These are phyloP conservation scores for Parthenolecanium corni DNA, from an alignment of 2,888 invertebrate genomes.

Conservation along the genomic window DNA sequence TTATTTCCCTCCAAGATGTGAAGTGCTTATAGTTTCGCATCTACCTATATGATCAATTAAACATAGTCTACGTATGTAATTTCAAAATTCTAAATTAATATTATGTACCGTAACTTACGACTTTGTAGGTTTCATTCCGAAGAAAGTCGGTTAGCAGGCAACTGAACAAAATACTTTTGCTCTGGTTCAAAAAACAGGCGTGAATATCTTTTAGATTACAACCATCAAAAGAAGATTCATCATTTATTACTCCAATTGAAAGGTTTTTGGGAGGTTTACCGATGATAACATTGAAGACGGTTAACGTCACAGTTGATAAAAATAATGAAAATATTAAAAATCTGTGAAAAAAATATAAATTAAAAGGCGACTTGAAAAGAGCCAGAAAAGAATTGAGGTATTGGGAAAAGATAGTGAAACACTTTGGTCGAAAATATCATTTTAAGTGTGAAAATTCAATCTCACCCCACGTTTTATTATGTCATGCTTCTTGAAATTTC, in stretches of 20 bases:
- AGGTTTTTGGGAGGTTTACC: slow-evolving; percentile 64
- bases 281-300: slow-evolving; percentile 66
- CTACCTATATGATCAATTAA: too few species aligned
- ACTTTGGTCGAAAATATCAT: too few species aligned
- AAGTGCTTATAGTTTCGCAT: too few species aligned
- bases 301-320: slow-evolving; percentile 70
- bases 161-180: slow-evolving; percentile 32
- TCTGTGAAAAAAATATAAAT: slow-evolving; percentile 43
- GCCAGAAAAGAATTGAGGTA: neutral
- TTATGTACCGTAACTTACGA: slow-evolving; percentile 33
- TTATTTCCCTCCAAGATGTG: too few species aligned
- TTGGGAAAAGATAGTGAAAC: too few species aligned
- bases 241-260: slow-evolving; percentile 63
- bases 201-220: slow-evolving; percentile 11
- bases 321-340: slow-evolving; percentile 67
- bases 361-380: neutral
- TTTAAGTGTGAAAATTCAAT: too few species aligned
- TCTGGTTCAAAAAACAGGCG: slow-evolving; percentile 29
- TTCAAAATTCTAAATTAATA: too few species aligned
- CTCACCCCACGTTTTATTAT: too few species aligned
- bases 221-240: slow-evolving; percentile 45
- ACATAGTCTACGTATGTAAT: too few species aligned
- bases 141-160: slow-evolving; percentile 33
- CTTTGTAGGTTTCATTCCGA: slow-evolving; percentile 31
- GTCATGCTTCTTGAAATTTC: too few species aligned